phyloP scores from a whole-genome alignment of 2,113 vertebrate species.

The Sylvilagus bachmani region DNA sequence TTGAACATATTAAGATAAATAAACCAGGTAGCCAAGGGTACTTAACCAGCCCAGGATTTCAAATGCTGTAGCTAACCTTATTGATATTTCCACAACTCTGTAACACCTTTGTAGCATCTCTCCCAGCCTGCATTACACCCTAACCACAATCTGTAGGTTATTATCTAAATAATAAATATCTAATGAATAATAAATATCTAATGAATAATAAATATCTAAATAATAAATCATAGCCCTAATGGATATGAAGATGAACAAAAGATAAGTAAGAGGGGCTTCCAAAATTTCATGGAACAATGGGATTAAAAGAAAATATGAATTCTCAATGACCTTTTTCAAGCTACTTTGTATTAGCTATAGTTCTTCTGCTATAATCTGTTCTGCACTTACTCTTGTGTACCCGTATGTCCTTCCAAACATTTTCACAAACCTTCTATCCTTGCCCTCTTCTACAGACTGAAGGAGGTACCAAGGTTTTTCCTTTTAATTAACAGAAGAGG shows the following conservation, averaged over 20 bases:
- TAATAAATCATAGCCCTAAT: neutral
- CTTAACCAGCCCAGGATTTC: neutral
- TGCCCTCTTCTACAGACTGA: constrained; percentile 44
- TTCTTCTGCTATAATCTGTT: neutral
- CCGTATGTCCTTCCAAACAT: constrained; percentile 57
- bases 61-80: neutral
- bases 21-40: neutral
- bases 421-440: constrained; percentile 50
- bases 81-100: neutral
- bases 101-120: neutral
- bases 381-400: constrained; percentile 12
- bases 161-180: neutral
- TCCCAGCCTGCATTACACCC: neutral
- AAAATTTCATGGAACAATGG: no score
- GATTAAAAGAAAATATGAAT: no score
- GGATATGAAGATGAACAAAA: neutral
- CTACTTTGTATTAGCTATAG: neutral
- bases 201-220: no score
- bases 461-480: constrained; percentile 29
- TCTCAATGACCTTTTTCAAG: no score
- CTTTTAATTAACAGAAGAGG: constrained; percentile 42
- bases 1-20: neutral
- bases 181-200: no score
- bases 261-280: neutral
- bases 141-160: neutral